Evolutionary conservation across 2,888 invertebrate genomes (phyloP), one percentile per base, ranked within the genome.

Genomic region (Tethea ocularis): DNA sequence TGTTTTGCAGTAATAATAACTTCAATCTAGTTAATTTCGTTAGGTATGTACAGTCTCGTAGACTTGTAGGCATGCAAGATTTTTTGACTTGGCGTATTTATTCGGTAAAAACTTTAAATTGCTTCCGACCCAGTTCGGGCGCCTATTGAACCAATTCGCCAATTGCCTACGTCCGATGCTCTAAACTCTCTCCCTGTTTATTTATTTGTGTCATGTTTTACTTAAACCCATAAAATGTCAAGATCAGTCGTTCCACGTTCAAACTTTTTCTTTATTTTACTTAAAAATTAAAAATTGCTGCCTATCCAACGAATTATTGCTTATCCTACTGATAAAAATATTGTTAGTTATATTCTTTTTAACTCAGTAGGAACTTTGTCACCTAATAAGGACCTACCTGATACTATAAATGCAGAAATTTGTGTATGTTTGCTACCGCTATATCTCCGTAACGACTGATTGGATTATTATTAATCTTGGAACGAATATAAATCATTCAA

Each of bases 101-200:
- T 89, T 88, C 78, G 81, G 79, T 78, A 86, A 86, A 90, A 91
- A 91, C 87, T 92, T 92, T 91, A 91, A 91, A 91, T 91, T 91
- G 88, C 87, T 84, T 88, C 80, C 83, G 90, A 88, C 90, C 90
- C 81, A 90, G 85, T 91, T 91, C 67, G 75, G 79, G 69, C 77
- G 80, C 75, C 82, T 82, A 86, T 86, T 86, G 86, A 86, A 85
- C 87, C 86, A 87, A 88, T 89, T 82, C 77, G 71, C 80, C 83
- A 82, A 89, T 88, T 86, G 87, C 83, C 80, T 83, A 72, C 82
- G 77, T 79, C 79, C 77, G 71, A 77, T 61, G 62, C 72, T 77
- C 74, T 79, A 82, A 79, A 79, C 77, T 84, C 80, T 72, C 74
- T 74, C 64, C 79, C 80, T 79, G 75, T 80, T 81, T 81, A 83